Evolutionary conservation across 2,888 invertebrate genomes (phyloP).

Genomic region (Patella ulyssiponensis): DNA sequence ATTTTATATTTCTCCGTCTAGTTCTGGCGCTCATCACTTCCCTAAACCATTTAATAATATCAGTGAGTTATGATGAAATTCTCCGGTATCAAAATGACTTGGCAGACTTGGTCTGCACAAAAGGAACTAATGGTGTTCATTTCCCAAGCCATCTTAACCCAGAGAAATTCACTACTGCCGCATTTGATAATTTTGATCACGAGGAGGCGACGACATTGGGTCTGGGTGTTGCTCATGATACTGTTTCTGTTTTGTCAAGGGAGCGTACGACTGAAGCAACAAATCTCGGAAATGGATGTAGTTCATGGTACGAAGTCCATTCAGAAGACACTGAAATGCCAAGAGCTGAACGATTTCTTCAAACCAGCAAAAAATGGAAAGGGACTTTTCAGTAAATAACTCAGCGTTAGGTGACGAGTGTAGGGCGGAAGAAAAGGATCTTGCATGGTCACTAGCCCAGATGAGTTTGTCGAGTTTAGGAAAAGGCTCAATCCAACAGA

Average conservation of each 20-base stretch:
- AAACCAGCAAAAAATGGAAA: too few species aligned
- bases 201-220: constrained; percentile 25
- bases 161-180: constrained; percentile 17
- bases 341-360: neutral
- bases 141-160: constrained; percentile 21
- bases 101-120: constrained; percentile 13
- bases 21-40: too few species aligned
- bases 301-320: constrained; percentile 23
- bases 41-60: constrained; percentile 14
- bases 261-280: too few species aligned
- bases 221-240: neutral
- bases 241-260: too few species aligned
- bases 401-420: too few species aligned
- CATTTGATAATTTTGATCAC: constrained; percentile 31
- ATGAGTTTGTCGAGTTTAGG: too few species aligned
- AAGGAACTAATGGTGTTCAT: constrained; percentile 12
- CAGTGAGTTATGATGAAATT: constrained; percentile 23
- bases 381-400: neutral
- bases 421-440: too few species aligned
- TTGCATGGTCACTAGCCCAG: too few species aligned
- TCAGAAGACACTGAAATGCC: constrained; percentile 2
- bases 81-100: constrained; percentile 27
- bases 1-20: too few species aligned
- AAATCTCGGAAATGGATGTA: neutral
- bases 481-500: too few species aligned